These are phyloP conservation scores for Stenurella melanura DNA, from an alignment of 2,888 invertebrate genomes.

Conservation along the genomic window DNA sequence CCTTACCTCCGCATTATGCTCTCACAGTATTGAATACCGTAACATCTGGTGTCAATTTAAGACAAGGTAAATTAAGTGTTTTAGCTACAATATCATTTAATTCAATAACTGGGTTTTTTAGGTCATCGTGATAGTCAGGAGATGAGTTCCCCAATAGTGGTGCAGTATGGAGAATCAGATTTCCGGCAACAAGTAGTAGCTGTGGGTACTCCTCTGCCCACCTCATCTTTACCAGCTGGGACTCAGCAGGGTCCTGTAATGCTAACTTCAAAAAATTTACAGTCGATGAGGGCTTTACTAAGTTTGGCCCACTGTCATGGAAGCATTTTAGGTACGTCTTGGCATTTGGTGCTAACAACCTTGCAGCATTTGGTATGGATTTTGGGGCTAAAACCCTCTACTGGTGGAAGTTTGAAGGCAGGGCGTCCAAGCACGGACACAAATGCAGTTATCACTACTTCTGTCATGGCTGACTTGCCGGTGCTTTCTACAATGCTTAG, in stretches of 20 bases:
- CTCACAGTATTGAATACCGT: conserved; percentile 87
- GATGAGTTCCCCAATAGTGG: conserved; percentile 74
- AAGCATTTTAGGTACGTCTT: conserved; percentile 91
- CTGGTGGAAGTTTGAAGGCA: conserved; percentile 94
- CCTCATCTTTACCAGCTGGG: conserved; percentile 85
- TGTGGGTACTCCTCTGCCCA: conserved; percentile 95
- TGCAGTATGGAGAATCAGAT: conserved; percentile 80
- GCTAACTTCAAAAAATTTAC: conserved; percentile 97
- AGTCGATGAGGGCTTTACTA: conserved; percentile 95
- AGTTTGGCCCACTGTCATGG: conserved; percentile 94
- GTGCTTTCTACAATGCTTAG: conserved; percentile 93
- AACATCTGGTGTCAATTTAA: conserved; percentile 74
- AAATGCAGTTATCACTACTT: conserved; percentile 93
- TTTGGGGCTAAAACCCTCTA: conserved; percentile 92
- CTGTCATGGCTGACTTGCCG: conserved; percentile 97
- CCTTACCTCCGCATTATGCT: conserved; percentile 96
- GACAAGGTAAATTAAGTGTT: conserved; percentile 56
- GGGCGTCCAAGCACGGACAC: conserved; percentile 86
- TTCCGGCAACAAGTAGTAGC: conserved; percentile 96
- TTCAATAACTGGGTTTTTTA: conserved; percentile 54
- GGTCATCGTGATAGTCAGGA: conserved; percentile 76
- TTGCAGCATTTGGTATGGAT: conserved; percentile 97
- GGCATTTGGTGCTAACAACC: conserved; percentile 97
- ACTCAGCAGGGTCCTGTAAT: conserved; percentile 94
- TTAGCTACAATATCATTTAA: conserved; percentile 27